Conservation (phyloP, 2,888 invertebrate species). For the Xiphydria camelus region DNA sequence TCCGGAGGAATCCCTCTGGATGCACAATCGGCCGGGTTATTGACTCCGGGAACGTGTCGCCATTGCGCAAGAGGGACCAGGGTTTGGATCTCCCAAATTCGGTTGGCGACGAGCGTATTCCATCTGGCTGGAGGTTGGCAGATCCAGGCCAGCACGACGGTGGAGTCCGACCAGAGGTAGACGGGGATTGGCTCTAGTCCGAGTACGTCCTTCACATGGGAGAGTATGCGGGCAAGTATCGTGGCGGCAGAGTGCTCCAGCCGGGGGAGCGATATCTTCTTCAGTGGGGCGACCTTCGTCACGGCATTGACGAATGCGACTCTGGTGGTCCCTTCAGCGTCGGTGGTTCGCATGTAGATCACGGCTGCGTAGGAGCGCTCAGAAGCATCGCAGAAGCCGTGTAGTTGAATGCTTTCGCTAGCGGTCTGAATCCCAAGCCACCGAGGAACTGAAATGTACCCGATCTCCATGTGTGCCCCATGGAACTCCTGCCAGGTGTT, state of each 20-base stretch:
- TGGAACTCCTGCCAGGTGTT: neutral
- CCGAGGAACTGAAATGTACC: constrained; percentile 11
- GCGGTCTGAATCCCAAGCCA: constrained; percentile 6
- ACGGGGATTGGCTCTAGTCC: constrained; percentile 18
- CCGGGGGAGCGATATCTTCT: constrained; percentile 22
- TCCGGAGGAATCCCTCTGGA: too few species aligned
- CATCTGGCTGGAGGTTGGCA: constrained; percentile 22
- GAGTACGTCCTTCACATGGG: neutral
- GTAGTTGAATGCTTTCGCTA: constrained; percentile 10
- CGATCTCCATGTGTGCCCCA: neutral
- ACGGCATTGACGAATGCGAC: constrained; percentile 17
- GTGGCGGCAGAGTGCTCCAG: constrained; percentile 22
- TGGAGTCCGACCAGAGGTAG: constrained; percentile 32
- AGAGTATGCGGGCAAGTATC: constrained; percentile 27
- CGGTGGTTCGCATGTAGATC: constrained; percentile 17
- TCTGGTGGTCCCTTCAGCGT: neutral
- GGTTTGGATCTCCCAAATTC: constrained; percentile 37
- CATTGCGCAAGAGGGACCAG: constrained; percentile 26
- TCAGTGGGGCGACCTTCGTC: constrained; percentile 24
- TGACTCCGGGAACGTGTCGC: constrained; percentile 31
- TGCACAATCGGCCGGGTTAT: constrained; percentile 42
- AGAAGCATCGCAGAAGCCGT: constrained; percentile 30
- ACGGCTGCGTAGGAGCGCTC: constrained; percentile 24
- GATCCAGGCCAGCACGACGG: constrained; percentile 30
- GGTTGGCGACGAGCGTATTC: constrained; percentile 33